Conservation (phyloP, 2,797 vertebrate genomes). For the Characodon lateralis region DNA sequence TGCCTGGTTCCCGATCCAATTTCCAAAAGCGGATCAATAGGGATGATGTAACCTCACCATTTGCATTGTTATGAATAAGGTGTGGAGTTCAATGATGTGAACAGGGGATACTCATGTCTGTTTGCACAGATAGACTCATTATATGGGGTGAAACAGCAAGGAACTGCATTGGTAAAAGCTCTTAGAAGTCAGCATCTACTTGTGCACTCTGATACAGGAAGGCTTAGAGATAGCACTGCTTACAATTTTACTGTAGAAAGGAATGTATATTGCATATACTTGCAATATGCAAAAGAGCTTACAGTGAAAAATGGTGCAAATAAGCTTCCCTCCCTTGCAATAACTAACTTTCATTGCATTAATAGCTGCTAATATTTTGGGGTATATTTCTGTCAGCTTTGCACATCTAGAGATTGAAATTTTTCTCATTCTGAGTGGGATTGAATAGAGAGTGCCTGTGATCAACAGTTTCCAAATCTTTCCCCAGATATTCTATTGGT, state of each 20-base stretch:
- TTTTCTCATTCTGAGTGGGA: neutral
- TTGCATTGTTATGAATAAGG: conserved; percentile 29
- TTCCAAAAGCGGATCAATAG: conserved; percentile 45
- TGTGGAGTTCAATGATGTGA: conserved; percentile 9
- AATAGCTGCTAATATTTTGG: neutral
- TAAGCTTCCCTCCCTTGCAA: neutral
- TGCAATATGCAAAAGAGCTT: neutral
- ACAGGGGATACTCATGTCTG: neutral
- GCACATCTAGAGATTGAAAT: neutral
- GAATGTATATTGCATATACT: neutral
- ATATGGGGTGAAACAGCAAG: neutral
- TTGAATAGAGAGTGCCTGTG: neutral
- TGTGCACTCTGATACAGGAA: neutral
- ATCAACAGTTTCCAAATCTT: neutral
- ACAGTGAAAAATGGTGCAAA: neutral
- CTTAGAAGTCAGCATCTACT: neutral
- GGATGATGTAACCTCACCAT: conserved; percentile 34
- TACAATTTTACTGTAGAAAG: neutral
- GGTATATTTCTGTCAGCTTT: neutral
- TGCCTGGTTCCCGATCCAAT: conserved; percentile 26
- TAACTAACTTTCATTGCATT: neutral
- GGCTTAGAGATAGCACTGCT: neutral
- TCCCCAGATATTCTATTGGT: neutral
- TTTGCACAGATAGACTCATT: neutral
- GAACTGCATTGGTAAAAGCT: neutral